Conservation (phyloP, 2,888 invertebrate species). For the Cryptus viduatorius region DNA sequence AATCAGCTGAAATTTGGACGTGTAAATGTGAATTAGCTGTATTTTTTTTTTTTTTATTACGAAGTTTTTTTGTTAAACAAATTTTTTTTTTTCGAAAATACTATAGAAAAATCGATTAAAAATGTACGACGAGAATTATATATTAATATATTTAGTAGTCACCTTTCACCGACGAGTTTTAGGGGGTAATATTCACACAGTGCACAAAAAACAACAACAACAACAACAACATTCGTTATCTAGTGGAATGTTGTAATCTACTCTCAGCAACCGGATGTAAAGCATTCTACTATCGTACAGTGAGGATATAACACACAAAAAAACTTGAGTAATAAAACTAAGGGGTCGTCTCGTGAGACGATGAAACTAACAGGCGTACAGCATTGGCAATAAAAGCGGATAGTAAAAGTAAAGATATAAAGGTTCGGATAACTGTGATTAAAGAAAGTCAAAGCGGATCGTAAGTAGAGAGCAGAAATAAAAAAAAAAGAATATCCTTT, state of each 20-base stretch:
- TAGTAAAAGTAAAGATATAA: conserved; percentile 16
- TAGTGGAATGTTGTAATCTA: conserved; percentile 36
- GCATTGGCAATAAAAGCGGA: conserved; percentile 49
- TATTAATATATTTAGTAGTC: conserved; percentile 16
- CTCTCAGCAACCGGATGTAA: conserved; percentile 44
- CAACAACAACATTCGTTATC: conserved; percentile 38
- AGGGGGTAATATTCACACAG: conserved; percentile 7
- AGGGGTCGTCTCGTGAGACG: conserved; percentile 35
- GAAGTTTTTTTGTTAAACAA: not conserved
- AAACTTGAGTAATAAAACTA: conserved; percentile 45
- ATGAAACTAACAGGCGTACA: conserved; percentile 48
- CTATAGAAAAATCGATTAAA: not conserved
- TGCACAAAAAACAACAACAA: conserved; percentile 26
- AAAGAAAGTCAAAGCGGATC: conserved; percentile 37
- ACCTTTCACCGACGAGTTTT: conserved; percentile 24
- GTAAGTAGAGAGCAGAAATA: conserved; percentile 9
- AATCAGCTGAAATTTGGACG: conserved; percentile 21
- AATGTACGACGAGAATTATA: not conserved
- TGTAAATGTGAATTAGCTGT: conserved; percentile 7
- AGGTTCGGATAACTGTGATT: conserved; percentile 40
- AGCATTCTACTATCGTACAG: conserved; percentile 39
- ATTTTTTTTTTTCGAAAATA: not conserved
- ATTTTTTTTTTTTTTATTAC: not conserved
- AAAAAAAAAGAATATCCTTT: conserved; percentile 5
- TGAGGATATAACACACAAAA: conserved; percentile 1